phyloP scores from a whole-genome alignment of 2,113 vertebrate species.

The Rynchops niger region DNA sequence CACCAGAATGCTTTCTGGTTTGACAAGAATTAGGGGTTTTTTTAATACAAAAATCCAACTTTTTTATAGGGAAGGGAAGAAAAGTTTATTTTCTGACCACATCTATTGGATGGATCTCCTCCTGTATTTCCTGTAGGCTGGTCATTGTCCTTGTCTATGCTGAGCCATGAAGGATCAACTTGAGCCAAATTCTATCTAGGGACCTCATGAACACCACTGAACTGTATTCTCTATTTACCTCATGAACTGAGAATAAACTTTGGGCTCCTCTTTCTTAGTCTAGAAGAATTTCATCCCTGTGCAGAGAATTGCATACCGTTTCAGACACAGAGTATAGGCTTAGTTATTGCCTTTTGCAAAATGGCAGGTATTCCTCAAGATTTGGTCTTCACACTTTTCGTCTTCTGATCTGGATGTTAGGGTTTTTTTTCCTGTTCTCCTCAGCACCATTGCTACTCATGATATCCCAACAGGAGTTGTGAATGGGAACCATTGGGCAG shows the following conservation, averaged over 20 bases:
- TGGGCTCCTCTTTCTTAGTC: not conserved
- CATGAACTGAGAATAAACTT: not conserved
- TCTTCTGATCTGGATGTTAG: not conserved
- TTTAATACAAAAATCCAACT: not conserved
- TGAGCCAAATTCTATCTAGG: not conserved
- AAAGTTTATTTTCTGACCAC: not conserved
- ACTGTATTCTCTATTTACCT: not conserved
- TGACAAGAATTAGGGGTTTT: not conserved
- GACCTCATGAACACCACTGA: not conserved
- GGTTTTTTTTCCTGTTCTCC: not conserved
- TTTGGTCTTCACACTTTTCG: not conserved
- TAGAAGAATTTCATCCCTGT: not conserved
- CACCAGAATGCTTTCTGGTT: not conserved
- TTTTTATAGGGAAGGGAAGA: not conserved
- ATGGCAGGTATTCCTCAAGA: not conserved
- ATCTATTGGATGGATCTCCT: not conserved
- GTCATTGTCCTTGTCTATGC: not conserved
- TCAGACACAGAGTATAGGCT: not conserved
- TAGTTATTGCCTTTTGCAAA: not conserved
- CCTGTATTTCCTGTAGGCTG: not conserved
- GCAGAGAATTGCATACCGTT: not conserved
- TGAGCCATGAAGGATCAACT: not conserved
- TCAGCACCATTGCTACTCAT: not conserved
- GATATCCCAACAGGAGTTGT: not conserved
- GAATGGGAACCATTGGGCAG: not conserved